phyloP scores from a whole-genome alignment of 2,797 vertebrate genomes.

The Halcyon badia region DNA sequence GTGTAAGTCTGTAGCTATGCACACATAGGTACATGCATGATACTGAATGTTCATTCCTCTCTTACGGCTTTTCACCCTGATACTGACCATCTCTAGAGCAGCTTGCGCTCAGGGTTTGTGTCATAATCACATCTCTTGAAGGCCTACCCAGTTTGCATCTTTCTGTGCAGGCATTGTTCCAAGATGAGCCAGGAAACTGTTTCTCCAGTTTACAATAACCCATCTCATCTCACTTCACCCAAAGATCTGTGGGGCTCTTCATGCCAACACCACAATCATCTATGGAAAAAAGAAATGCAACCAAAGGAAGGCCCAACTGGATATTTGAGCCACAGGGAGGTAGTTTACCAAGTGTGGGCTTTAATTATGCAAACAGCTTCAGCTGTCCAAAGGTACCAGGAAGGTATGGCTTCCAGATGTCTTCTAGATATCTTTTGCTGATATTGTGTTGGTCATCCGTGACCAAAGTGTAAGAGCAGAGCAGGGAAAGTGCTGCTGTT shows the following conservation, averaged over 20 bases:
- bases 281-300: background rate
- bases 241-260: background rate
- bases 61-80: rapidly evolving
- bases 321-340: background rate
- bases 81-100: background rate
- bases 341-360: background rate
- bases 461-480: background rate
- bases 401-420: background rate
- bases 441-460: background rate
- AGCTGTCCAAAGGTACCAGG: background rate
- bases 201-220: background rate
- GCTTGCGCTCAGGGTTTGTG: background rate
- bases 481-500: background rate
- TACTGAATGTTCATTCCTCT: background rate
- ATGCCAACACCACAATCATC: background rate
- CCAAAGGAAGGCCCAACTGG: background rate
- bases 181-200: background rate
- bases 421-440: background rate
- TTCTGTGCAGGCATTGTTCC: background rate
- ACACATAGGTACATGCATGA: too few species aligned
- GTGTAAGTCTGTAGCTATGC: rapidly evolving
- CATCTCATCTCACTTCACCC: background rate
- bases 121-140: background rate
- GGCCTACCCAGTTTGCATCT: background rate
- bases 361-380: background rate